Percentiles rank a stretch among this genome's conserved stretches.
Conservation (phyloP, 2,113 vertebrate species). For the Mustelus asterias region DNA sequence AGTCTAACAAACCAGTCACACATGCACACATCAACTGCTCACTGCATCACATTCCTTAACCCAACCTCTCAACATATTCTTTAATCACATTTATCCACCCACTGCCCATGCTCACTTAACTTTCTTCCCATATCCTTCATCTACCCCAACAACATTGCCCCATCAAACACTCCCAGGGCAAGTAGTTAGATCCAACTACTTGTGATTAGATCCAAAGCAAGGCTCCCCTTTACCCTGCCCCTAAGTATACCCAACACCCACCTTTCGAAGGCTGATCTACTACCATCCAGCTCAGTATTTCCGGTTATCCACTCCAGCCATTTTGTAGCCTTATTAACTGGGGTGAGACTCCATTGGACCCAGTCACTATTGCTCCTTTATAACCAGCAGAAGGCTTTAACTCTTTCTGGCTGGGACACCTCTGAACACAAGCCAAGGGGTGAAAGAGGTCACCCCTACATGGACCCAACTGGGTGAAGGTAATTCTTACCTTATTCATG, state of each 20-base stretch:
- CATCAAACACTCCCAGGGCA: not conserved
- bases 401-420: not conserved
- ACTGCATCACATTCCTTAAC: not conserved
- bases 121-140: no score
- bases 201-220: not conserved
- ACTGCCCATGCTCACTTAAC: not conserved
- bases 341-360: not conserved
- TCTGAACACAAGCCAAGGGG: not conserved
- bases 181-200: not conserved
- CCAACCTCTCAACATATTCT: no score
- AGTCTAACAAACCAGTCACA: not conserved
- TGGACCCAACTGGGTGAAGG: not conserved
- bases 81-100: not conserved
- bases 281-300: not conserved
- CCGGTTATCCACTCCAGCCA: not conserved
- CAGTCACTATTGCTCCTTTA: not conserved
- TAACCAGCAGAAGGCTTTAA: not conserved
- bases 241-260: not conserved
- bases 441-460: not conserved
- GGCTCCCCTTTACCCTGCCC: no score
- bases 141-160: no score
- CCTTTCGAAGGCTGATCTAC: not conserved
- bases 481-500: slow-evolving; percentile 74
- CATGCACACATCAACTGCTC: not conserved
- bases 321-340: not conserved